Evolutionary conservation across 2,888 invertebrate genomes (phyloP), one percentile per base, ranked within the genome.

Genomic region (Cylloceria caligata): DNA sequence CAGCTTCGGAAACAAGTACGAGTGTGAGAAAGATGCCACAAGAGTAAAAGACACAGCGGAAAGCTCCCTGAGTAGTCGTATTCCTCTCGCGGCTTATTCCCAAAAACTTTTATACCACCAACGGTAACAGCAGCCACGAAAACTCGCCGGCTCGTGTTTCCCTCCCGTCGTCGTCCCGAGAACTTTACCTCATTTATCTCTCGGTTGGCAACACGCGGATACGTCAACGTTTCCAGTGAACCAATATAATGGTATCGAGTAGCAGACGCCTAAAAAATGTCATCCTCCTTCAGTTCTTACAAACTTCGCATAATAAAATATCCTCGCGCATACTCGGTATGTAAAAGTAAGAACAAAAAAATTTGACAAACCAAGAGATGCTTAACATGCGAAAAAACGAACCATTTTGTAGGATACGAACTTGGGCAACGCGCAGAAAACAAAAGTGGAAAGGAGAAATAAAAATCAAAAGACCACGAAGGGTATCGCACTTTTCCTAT

Each of bases 141-240:
- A 81, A 60, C 60, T 34, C 60, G 16, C 30, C n/a, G 16, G 74
- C 82, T 79, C 69, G 36, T 72, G 80, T 55, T 80, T 49, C 81
- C 85, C 83, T 60, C 2, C 60, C 16, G 34, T 19, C 19, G 52
- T 82, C 86, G 85, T 79, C 80, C 86, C 87, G 87, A 87, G 88
- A 92, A 92, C 91, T 92, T 60, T 91, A 84, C 64, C 84, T 88
- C 88, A 88, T 91, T 84, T 83, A 84, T 87, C 85, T 82, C 74
- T 57, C 65, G 45, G 60, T 78, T 57, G 68, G 73, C 60, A 81
- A 72, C 78, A 47, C 79, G 24, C 30, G 39, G 78, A 81, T 79
- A 42, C 30, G 45, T 13, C 55, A 45, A 69, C 30, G 60, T 52
- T 65, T 65, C 42, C 24, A 64, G 60, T 47, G 39, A 47, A 21